Evolutionary conservation across 2,113 vertebrate genomes (phyloP).

Genomic region (Pluvianellus socialis): DNA sequence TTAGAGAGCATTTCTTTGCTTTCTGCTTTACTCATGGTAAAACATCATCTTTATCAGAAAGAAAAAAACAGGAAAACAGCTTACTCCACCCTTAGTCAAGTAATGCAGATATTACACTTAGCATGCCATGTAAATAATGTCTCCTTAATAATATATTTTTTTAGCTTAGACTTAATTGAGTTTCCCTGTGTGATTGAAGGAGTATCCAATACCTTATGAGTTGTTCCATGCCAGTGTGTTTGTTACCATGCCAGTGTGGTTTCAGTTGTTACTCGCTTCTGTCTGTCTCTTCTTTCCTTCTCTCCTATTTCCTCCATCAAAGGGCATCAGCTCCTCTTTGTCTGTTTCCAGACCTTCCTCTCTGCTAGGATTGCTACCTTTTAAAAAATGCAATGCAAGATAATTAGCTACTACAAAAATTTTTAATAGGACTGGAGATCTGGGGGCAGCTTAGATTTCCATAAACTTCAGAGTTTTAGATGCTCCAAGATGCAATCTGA

Average conservation of each 20-base stretch:
- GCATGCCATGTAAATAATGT: not conserved
- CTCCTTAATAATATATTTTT: not conserved
- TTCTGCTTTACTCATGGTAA: not conserved
- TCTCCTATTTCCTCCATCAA: not conserved
- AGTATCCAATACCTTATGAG: not conserved
- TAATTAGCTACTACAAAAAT: constrained; percentile 64
- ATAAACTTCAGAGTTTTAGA: constrained; percentile 72
- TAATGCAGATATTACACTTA: not conserved
- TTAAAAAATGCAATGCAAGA: constrained; percentile 47
- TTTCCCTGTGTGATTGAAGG: not conserved
- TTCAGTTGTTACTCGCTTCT: not conserved
- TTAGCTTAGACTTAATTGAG: not conserved
- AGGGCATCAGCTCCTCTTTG: not conserved
- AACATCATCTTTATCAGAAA: not conserved
- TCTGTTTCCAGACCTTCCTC: constrained; percentile 43
- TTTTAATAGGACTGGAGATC: constrained; percentile 60
- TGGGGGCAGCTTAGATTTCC: constrained; percentile 59
- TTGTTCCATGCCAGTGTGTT: not conserved
- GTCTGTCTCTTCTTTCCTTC: not conserved
- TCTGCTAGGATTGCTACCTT: constrained; percentile 34
- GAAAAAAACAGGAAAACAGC: not conserved
- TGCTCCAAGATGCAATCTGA: constrained; percentile 74
- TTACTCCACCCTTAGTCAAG: not conserved
- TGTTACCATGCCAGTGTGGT: not conserved
- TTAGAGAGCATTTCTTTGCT: not conserved